Conservation (phyloP, 2,888 invertebrate genomes). For the Hecatera dysodea region DNA sequence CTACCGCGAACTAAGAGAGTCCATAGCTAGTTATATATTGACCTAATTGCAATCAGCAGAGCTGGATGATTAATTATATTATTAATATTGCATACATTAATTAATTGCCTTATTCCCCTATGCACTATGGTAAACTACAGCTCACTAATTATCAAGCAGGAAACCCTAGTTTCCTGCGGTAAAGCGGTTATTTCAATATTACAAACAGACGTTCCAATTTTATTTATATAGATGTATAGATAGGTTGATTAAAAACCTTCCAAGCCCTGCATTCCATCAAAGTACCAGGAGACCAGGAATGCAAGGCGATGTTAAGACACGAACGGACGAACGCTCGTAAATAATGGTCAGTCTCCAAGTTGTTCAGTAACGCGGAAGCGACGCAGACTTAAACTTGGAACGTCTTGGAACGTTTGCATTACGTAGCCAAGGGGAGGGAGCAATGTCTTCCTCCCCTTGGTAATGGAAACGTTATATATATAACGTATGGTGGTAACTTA, state of each 20-base stretch:
- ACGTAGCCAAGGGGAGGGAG: conserved; percentile 3
- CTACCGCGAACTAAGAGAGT: neutral
- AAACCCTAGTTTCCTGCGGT: no score
- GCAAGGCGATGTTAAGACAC: conserved; percentile 19
- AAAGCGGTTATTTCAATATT: no score
- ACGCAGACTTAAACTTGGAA: conserved; percentile 23
- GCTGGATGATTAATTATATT: conserved; percentile 19
- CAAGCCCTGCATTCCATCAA: no score
- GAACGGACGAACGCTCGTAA: conserved; percentile 36
- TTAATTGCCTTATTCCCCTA: neutral
- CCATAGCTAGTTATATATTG: conserved; percentile 11
- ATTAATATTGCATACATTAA: conserved; percentile 16
- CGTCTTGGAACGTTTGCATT: conserved; percentile 9
- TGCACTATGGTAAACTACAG: neutral
- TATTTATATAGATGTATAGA: no score
- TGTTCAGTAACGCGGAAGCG: conserved; percentile 19
- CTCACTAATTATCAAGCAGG: neutral
- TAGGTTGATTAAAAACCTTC: no score
- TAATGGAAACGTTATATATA: no score
- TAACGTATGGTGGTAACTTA: no score
- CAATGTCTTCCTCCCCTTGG: no score
- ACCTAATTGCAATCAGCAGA: conserved; percentile 26
- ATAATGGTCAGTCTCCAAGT: conserved; percentile 40
- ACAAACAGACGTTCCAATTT: no score
- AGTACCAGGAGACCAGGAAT: neutral